Percentiles rank a stretch among this genome's conserved stretches.
Conservation (phyloP, 2,797 vertebrate genomes). For the Borostomias antarcticus region DNA sequence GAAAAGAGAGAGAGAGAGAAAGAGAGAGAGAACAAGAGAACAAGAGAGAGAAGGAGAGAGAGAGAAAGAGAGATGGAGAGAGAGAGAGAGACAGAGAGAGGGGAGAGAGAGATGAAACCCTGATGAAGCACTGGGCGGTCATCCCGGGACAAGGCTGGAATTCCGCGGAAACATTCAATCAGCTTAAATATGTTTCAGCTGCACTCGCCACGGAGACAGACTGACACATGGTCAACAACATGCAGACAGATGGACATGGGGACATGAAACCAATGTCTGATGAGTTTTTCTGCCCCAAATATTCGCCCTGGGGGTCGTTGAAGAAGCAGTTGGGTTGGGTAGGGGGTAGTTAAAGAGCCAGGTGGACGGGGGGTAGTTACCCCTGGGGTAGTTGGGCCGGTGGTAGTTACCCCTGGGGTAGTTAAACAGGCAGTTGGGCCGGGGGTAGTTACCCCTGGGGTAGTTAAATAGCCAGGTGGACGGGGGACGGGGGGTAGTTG, state of each 20-base stretch:
- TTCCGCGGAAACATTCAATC: conserved; percentile 4
- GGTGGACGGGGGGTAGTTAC: not conserved
- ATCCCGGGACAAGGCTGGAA: not conserved
- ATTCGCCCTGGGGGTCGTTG: no score
- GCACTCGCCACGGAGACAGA: not conserved
- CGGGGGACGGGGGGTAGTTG: not conserved
- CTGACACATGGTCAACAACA: not conserved
- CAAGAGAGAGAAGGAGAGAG: not conserved
- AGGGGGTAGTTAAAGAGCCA: no score
- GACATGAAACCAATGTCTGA: not conserved
- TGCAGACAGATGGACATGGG: no score
- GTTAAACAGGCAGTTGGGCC: not conserved
- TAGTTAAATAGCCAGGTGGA: not conserved
- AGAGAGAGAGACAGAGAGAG: not conserved
- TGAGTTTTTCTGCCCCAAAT: no score
- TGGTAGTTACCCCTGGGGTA: not conserved
- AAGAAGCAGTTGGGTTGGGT: no score
- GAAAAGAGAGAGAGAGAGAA: not conserved
- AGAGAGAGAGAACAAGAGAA: not conserved
- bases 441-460: conserved; percentile 3
- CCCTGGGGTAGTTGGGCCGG: not conserved
- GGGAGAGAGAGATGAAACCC: not conserved
- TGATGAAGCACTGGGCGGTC: not conserved
- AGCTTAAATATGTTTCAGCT: not conserved
- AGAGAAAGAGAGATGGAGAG: not conserved